A percentile compares a stretch with the other conserved stretches of the same genome.
Evolutionary conservation across 53 echinoderm and acorn worm genomes (phyloP).

Genomic region (Crossaster papposus): DNA sequence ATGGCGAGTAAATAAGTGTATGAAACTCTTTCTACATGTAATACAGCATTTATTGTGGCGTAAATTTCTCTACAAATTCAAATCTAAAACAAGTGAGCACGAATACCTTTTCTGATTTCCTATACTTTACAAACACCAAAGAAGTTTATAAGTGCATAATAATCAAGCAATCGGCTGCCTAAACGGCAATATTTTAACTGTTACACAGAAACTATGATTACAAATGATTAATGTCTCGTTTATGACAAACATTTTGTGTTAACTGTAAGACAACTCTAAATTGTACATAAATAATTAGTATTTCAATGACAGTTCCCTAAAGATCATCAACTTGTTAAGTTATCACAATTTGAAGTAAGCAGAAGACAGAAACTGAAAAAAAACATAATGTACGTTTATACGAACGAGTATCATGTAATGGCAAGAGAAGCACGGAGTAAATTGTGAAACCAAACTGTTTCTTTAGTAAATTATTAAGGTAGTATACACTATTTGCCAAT

Average conservation of each 20-base stretch:
- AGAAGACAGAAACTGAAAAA: neutral
- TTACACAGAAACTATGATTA: too few relatives aligned
- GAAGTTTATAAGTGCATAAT: neutral
- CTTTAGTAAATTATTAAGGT: neutral
- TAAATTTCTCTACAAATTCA: neutral
- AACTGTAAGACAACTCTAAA: too few relatives aligned
- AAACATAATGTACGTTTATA: neutral
- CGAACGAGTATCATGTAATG: neutral
- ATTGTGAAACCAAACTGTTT: neutral
- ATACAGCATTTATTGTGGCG: neutral
- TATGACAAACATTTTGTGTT: too few relatives aligned
- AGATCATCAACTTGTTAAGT: neutral
- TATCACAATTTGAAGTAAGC: neutral
- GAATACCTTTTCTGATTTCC: neutral
- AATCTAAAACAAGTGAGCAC: neutral
- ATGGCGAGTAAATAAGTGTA: too few relatives aligned
- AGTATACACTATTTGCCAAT: too few relatives aligned
- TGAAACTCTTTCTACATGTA: too few relatives aligned
- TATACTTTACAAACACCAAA: neutral
- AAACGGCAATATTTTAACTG: too few relatives aligned
- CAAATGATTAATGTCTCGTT: too few relatives aligned
- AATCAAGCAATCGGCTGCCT: too few relatives aligned
- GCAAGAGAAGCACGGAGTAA: neutral
- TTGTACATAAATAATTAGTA: too few relatives aligned
- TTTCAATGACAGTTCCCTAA: neutral